Base-by-base conservation (phyloP, 2,888 invertebrate species). In the Slavum lentiscoides region DNA sequence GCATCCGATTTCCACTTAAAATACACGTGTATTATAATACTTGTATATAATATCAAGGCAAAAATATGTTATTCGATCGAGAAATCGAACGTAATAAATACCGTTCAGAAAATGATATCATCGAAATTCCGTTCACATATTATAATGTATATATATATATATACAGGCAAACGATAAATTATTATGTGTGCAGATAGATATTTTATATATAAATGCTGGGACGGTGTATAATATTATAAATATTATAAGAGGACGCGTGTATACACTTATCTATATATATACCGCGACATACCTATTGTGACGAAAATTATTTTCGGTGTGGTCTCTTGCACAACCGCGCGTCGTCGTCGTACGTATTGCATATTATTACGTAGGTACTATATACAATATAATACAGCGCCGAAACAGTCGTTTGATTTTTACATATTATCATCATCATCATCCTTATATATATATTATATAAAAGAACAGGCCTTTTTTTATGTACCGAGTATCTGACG, bases 81-180 rank as follows among this genome's bases (percentile, higher is more conserved):
- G 21, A 55, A 37, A 21, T 64, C 64, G 64, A 55, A 74, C 37
- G 64, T 74, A 39, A 74, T 74, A 74, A 74, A 74, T 74, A 55
- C 37, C 55, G 37, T 74, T 66, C 2, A 37, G 30, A 37, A n/a
- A n/a, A 55, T 55, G 64, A 74, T 53, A 74, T 66, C 55, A 55
- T 66, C 5, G 53, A 72, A 73, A 73, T 55, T 17, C 55, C 55
- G 21, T 49, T 49, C 8, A 64, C 55, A 58, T n/a, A 66, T 8
- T 67, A 30, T 30, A 30, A 2, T 30, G 4, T 30, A 30, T n/a
- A n/a, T n/a, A n/a, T n/a, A n/a, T n/a, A 21, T 21, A 15, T 66
- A 39, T 19, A 7, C 49, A 62, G 17, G 55, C 55, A 62, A 49
- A 49, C 49, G 49, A 62, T 73, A 49, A 73, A 73, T 61, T 53